Percentiles rank a stretch among this genome's conserved stretches.
Evolutionary conservation across 1,140 invertebrate species (phyloP).

Genomic region (Saccostrea glomerata): DNA sequence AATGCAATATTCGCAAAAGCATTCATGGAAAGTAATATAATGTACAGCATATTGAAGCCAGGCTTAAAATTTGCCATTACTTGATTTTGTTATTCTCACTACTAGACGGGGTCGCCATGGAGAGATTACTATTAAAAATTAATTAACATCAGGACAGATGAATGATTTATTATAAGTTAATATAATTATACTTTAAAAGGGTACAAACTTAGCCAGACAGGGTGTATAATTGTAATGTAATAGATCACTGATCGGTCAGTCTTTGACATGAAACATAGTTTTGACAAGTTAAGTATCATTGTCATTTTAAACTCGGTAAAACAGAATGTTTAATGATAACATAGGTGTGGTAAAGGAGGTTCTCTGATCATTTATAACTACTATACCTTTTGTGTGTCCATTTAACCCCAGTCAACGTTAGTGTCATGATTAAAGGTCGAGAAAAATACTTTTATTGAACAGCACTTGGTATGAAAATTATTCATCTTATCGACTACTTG

Average conservation of each 20-base stretch:
- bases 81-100: not conserved
- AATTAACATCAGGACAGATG: not conserved
- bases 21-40: conserved; percentile 19
- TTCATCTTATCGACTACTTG: not conserved
- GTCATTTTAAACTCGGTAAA: not conserved
- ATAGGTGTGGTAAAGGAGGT: not conserved
- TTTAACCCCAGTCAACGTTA: conserved; percentile 2
- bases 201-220: not conserved
- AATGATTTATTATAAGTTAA: not conserved
- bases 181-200: not conserved
- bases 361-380: not conserved
- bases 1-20: not conserved
- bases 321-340: not conserved
- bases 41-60: conserved; percentile 11
- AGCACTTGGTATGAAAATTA: no score
- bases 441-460: not conserved
- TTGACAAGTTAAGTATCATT: conserved; percentile 12
- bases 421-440: not conserved
- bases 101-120: not conserved
- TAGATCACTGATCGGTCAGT: not conserved
- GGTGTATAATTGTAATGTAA: not conserved
- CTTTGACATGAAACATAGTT: not conserved
- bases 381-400: not conserved
- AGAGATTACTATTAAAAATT: conserved; percentile 17
- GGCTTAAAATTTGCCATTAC: not conserved